Evolutionary conservation across 2,888 invertebrate genomes (phyloP), one percentile per base, ranked within the genome.

Genomic region (Netelia melanura): DNA sequence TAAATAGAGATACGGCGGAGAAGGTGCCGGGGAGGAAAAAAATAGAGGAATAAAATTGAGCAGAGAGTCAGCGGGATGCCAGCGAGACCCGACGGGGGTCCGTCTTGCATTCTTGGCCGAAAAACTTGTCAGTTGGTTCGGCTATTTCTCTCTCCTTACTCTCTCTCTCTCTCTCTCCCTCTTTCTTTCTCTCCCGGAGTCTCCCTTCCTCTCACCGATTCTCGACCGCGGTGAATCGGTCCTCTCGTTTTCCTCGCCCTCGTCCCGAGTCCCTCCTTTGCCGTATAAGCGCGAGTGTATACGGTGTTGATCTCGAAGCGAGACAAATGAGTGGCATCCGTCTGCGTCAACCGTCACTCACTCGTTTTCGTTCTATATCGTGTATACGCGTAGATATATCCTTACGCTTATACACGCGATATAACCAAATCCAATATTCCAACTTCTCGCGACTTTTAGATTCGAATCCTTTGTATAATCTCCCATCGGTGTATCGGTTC

Each of bases 241-340:
- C 25, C 52, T 68, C 67, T 79, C 86, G 48, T 84, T 84, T 83
- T 87, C 54, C 78, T 87, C 84, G 86, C 87, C 56, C 52, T 21
- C 21, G 21, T 21, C 21, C 17, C 68, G 72, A 61, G 74, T 81
- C 81, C 86, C 86, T 75, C 64, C 88, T 84, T 86, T 86, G 38
- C 38, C 38, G 38, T 38, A 38, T 38, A 38, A 38, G 38, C 38
- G 38, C 38, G 38, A 38, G 38, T 38, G 85, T 86, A 76, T 88
- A 89, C 89, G 89, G 89, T 89, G 89, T 88, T 91, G 91, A 89
- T 91, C 92, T 91, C 92, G 93, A 93, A 93, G 88, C 92, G 92
- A 93, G 93, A 93, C 93, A 93, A 93, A 93, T 92, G 93, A 93
- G 92, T 92, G 91, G 92, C 92, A 93, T 93, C 92, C 92, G 92